phyloP scores from a whole-genome alignment of 1,140 invertebrate species.

The Cydia splendana region DNA sequence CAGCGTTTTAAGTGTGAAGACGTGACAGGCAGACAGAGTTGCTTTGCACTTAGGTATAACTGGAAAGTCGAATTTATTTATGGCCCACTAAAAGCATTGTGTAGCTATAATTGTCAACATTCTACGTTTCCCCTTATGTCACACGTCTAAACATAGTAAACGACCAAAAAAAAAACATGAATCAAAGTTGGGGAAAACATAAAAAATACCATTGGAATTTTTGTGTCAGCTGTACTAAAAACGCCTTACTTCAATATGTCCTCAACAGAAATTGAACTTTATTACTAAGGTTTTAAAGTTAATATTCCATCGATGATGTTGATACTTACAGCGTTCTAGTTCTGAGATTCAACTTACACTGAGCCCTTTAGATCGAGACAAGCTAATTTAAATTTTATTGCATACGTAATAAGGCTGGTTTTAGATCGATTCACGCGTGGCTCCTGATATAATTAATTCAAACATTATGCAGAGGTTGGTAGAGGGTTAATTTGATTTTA shows the following conservation, averaged over 20 bases:
- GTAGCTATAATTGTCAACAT: not conserved
- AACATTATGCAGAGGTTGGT: not conserved
- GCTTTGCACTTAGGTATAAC: too few relatives aligned
- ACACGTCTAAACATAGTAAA: not conserved
- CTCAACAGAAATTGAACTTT: not conserved
- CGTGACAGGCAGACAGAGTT: too few relatives aligned
- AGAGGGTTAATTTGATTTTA: slow-evolving; percentile 10
- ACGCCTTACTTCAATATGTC: not conserved
- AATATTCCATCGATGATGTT: not conserved
- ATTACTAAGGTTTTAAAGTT: not conserved
- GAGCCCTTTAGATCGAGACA: not conserved
- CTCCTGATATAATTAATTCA: slow-evolving; percentile 6
- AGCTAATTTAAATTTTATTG: not conserved
- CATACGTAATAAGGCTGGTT: not conserved
- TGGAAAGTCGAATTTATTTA: too few relatives aligned
- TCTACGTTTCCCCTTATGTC: not conserved
- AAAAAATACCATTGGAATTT: not conserved
- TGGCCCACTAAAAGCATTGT: too few relatives aligned
- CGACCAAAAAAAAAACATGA: not conserved
- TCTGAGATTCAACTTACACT: not conserved
- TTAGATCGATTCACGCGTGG: not conserved
- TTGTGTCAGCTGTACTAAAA: not conserved
- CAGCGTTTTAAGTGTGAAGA: too few relatives aligned
- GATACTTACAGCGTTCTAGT: not conserved
- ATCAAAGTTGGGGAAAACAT: not conserved